Evolutionary conservation across 1,140 invertebrate species (phyloP), one percentile per base, ranked within the genome.

Genomic region (Zelostemma sp.): DNA sequence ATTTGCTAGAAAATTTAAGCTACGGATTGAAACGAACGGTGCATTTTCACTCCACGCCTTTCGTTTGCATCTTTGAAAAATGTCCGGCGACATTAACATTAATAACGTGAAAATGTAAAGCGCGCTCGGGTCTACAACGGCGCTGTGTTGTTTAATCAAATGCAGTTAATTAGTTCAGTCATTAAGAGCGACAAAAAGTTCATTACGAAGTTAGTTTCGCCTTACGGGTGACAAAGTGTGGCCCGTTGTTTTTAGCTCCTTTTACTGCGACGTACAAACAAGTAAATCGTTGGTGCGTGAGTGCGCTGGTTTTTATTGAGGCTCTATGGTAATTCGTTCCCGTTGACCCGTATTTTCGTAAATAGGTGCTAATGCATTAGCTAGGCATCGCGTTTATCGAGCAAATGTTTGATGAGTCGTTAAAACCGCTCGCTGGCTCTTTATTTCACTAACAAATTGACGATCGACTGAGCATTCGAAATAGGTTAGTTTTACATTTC

Each of bases 181-280:
- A 51, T 68, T 68, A 68, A 55, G 59, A 68, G 45, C 48, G 51
- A 63, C 60, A 68, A 63, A 53, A 63, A 68, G 59, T 63, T 62
- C 50, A 62, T 54, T 58, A 51, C 41, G 38, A 49, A 58, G 43
- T 58, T 18, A 25, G 48, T 41, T 48, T 53, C 55, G 62, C 62
- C 48, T 59, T 55, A 43, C 43, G 11, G 18, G 49, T 54, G 56
- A 59, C 55, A 55, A 58, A 59, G 43, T 57, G 50, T 66, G 63
- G 59, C 55, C 59, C 58, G 56, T 59, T 49, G 50, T 55, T 58
- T 66, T 59, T 25, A 8, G 38, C 33, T 11, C 48, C 54, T 56
- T 53, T 33, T 56, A 55, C 51, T 53, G 35, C 53, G 18, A 46
- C 17, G 41, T 19, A 54, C 40, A 54, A 48, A 48, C 49, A 18